phyloP scores from a whole-genome alignment of 2,797 vertebrate genomes.

The Eospalax fontanierii region DNA sequence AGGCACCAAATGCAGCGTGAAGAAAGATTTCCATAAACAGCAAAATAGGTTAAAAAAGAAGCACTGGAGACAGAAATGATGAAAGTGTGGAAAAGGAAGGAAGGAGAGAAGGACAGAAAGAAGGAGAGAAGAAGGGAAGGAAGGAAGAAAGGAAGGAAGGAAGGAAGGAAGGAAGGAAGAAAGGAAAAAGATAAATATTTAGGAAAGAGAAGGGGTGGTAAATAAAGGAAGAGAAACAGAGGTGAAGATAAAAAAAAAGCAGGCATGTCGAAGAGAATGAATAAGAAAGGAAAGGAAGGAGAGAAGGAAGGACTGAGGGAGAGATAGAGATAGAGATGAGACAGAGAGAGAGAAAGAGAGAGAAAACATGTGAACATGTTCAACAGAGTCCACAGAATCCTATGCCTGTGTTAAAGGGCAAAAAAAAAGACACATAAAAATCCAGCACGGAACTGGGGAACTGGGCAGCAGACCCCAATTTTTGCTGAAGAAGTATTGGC shows the following conservation, averaged over 20 bases:
- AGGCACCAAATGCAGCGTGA: not conserved
- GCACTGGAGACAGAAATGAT: not conserved
- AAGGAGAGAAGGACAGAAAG: not conserved
- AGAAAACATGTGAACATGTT: not conserved
- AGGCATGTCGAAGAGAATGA: not conserved
- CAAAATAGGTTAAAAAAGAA: not conserved
- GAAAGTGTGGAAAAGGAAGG: not conserved
- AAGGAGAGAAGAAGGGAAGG: not conserved
- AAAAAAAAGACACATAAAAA: too few relatives aligned
- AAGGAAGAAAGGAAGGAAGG: not conserved
- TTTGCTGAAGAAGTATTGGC: too few relatives aligned
- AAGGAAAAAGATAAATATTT: not conserved
- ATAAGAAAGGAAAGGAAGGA: too few relatives aligned
- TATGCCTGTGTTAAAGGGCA: not conserved
- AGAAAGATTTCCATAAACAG: not conserved
- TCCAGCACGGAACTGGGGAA: too few relatives aligned
- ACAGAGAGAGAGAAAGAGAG: not conserved
- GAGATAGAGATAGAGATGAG: too few relatives aligned
- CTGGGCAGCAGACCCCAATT: too few relatives aligned
- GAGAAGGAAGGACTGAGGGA: fast-evolving
- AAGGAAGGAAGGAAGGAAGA: too few relatives aligned
- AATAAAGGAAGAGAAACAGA: not conserved
- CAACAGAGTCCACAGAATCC: not conserved
- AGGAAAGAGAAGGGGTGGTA: too few relatives aligned
- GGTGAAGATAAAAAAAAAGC: not conserved